Evolutionary conservation across 2,797 vertebrate species (phyloP), one percentile per base, ranked within the genome.

Genomic region (Leptoclinus maculatus): DNA sequence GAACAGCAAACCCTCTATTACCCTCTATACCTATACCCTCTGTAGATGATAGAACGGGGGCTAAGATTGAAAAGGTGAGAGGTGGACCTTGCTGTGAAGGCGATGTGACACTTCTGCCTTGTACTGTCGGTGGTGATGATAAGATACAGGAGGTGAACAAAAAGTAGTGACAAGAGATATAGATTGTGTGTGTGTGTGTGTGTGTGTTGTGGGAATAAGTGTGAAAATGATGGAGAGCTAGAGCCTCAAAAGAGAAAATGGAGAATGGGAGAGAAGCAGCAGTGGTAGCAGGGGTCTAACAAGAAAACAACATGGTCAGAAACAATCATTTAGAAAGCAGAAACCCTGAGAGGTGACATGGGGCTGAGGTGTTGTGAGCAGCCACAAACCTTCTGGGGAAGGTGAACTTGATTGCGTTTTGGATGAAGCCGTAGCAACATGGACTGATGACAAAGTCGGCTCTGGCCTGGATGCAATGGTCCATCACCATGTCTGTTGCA

Each of bases 361-460:
- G 23, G 63, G 56, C 38, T 2, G 43, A 79, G 56, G 21, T 21
- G 45, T 0, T 5, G 45, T 4, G 21, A n/a, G 70, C 54, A 8
- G 56, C 38, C 63, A 83, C 88, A 90, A 87, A 99, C 98, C 98
- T 99, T 91, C 92, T 96, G 65, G 98, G 98, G 88, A 99, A 99
- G 71, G 90, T 95, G 92, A 97, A 97, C 93, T 97, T 99, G 73
- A 96, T 79, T 2, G 98, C 99, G 54, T 99, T 99, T 89, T 98
- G 98, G 88, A 99, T 96, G 94, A 99, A 99, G 71, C 98, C 98
- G 0, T 99, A 99, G 91, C 98, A 99, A 91, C 98, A 99, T 0
- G 98, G 98, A 68, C 97, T 97, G 58, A 99, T 82, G 86, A 98
- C 95, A 57, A 99, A 99, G 70, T 96, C 92, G 7, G 98, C 97